These are phyloP conservation scores for Pollenia labialis DNA, from an alignment of 2,888 invertebrate genomes.

Conservation along the genomic window DNA sequence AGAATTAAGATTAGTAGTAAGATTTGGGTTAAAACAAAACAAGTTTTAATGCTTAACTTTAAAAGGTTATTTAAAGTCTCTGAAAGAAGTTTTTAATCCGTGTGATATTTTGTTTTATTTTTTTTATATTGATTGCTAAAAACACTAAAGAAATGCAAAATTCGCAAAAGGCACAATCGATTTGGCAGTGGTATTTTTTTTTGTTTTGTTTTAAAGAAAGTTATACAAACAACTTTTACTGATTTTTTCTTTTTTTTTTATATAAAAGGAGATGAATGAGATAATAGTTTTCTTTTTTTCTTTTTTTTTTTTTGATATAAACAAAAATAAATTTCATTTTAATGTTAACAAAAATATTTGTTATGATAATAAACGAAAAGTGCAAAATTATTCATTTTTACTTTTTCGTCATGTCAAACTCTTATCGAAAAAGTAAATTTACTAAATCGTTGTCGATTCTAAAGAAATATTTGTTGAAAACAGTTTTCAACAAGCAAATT, in stretches of 20 bases:
- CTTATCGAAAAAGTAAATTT: too few relatives aligned
- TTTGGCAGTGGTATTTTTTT: not conserved
- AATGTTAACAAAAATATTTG: too few relatives aligned
- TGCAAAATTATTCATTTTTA: too few relatives aligned
- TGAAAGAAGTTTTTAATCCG: constrained; percentile 4
- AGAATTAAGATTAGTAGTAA: constrained; percentile 28
- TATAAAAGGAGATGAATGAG: constrained; percentile 9
- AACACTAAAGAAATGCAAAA: not conserved
- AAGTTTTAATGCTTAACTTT: constrained; percentile 24
- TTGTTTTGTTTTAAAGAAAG: constrained; percentile 5
- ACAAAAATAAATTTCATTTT: not conserved
- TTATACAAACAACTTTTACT: constrained; percentile 43
- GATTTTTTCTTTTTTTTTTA: not conserved
- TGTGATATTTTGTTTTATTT: not conserved
- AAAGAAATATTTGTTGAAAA: too few relatives aligned
- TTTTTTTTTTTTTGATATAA: too few relatives aligned
- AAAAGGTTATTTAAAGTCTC: constrained; percentile 12
- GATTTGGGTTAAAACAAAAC: constrained; percentile 56
- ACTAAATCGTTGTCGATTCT: too few relatives aligned
- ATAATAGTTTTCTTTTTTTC: constrained; percentile 6
- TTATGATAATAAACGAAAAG: too few relatives aligned
- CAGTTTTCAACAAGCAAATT: too few relatives aligned
- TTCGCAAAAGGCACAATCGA: not conserved
- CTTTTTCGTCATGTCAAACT: too few relatives aligned
- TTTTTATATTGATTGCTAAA: not conserved